Conservation (phyloP, 2,797 vertebrate species). For the Cyclopterus lumpus region DNA sequence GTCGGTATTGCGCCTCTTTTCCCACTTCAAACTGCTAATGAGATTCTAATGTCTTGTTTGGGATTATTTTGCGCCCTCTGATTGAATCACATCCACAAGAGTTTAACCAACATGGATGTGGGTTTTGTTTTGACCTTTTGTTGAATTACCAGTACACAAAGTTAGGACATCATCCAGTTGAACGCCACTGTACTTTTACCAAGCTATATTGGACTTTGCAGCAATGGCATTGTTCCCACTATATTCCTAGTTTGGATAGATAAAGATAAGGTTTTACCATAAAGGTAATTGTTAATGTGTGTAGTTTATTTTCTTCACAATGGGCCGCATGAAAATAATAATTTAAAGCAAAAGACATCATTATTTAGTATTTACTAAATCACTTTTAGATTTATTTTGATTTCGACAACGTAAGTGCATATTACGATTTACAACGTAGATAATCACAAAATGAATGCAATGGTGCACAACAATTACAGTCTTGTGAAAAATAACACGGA, state of each 20-base stretch:
- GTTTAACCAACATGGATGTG: background rate
- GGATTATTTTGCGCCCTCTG: conserved; percentile 6
- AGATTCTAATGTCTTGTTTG: conserved; percentile 6
- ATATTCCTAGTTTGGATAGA: background rate
- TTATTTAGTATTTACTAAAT: too few species aligned
- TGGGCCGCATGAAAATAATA: background rate
- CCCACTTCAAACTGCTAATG: conserved; percentile 37
- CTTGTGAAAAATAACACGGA: background rate
- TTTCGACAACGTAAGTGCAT: background rate
- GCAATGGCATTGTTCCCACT: background rate
- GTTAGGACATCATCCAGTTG: background rate
- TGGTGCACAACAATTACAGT: background rate
- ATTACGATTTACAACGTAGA: background rate
- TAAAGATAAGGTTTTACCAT: background rate
- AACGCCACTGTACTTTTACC: conserved; percentile 3
- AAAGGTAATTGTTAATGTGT: background rate
- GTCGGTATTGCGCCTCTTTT: background rate
- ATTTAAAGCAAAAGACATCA: background rate
- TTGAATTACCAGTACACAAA: background rate
- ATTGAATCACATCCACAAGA: background rate
- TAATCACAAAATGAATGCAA: background rate
- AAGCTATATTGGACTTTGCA: background rate
- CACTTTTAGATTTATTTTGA: background rate
- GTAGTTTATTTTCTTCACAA: background rate
- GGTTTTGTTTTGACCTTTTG: background rate